Percentiles rank a stretch among this genome's conserved stretches.
phyloP scores from a whole-genome alignment of 2,113 vertebrate genomes.

The Oceanites oceanicus region DNA sequence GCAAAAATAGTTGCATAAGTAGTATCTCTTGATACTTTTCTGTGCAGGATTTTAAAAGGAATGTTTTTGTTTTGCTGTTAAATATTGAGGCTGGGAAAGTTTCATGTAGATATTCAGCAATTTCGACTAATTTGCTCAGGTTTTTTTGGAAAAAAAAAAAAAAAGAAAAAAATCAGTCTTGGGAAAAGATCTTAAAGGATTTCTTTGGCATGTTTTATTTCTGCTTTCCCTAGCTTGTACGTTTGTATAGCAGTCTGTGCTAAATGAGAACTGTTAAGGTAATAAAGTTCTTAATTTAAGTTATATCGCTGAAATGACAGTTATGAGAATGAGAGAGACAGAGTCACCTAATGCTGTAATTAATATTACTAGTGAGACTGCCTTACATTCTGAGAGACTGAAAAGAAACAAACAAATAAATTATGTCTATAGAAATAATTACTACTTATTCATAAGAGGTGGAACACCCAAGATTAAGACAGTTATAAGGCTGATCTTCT shows the following conservation, averaged over 20 bases:
- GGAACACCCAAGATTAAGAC: background rate
- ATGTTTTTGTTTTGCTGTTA: background rate
- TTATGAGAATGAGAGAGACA: background rate
- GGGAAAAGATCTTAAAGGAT: background rate
- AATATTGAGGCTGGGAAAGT: background rate
- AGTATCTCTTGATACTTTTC: background rate
- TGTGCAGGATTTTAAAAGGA: background rate
- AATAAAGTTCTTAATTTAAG: slow-evolving; percentile 4
- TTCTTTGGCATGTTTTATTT: background rate
- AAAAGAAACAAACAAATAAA: background rate
- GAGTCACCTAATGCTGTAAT: background rate
- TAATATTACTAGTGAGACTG: background rate
- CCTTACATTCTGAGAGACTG: background rate
- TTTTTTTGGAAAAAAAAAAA: accelerated
- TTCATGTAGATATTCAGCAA: background rate
- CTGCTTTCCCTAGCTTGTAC: background rate
- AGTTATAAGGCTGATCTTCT: background rate
- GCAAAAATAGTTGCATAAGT: background rate
- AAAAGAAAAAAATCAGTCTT: background rate
- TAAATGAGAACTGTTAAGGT: slow-evolving; percentile 6
- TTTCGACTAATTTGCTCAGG: background rate
- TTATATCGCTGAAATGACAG: background rate
- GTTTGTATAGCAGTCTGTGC: background rate
- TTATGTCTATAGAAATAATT: background rate
- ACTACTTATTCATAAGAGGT: background rate